Evolutionary conservation across 2,113 vertebrate species (phyloP).

Genomic region (Chunga burmeisteri): DNA sequence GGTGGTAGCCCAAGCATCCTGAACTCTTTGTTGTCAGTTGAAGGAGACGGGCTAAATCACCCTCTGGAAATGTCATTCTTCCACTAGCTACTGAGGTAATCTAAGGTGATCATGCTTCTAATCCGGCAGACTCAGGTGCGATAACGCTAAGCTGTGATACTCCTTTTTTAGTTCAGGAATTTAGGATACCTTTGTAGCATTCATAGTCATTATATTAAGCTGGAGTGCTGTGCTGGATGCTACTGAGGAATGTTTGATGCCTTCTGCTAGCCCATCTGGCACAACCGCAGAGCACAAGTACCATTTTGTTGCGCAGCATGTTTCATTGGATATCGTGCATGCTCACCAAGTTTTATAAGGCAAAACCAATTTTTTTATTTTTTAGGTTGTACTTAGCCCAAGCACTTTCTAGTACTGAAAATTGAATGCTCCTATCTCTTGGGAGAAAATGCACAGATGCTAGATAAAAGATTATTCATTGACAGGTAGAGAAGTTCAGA

Average conservation of each 20-base stretch:
- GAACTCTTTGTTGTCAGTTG: neutral
- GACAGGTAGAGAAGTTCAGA: slow-evolving; percentile 14
- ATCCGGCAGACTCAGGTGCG: neutral
- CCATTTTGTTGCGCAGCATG: neutral
- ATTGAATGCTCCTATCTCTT: neutral
- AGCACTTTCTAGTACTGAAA: neutral
- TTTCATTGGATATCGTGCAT: neutral
- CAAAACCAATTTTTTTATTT: neutral
- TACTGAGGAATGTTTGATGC: neutral
- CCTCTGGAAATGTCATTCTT: neutral
- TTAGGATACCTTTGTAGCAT: neutral
- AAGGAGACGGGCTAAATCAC: neutral
- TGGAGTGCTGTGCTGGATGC: neutral
- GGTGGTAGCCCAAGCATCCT: neutral
- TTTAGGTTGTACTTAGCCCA: neutral
- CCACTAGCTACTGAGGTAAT: neutral
- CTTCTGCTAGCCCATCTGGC: neutral
- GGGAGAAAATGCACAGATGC: neutral
- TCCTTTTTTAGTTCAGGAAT: neutral
- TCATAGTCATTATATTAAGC: neutral
- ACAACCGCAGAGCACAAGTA: neutral
- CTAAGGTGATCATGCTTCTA: neutral
- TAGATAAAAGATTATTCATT: slow-evolving; percentile 31
- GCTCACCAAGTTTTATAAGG: neutral
- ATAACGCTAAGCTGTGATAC: neutral